Conservation (phyloP, 2,797 vertebrate genomes). For the Taenioides sp. region DNA sequence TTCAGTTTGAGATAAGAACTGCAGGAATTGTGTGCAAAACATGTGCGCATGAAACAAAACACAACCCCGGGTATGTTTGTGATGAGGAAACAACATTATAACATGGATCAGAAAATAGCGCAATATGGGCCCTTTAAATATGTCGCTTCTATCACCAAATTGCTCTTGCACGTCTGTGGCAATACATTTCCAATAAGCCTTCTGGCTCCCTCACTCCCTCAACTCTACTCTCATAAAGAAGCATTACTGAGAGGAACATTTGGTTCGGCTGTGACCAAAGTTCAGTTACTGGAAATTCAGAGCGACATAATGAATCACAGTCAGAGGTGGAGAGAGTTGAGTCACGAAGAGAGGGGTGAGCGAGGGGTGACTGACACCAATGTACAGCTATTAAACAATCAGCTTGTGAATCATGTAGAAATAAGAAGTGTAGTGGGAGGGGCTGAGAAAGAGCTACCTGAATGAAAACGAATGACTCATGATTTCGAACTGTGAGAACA, state of each 20-base stretch:
- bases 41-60: no score
- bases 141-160: no score
- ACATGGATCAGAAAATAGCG: no score
- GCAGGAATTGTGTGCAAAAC: no score
- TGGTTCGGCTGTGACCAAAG: slow-evolving; percentile 66
- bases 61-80: no score
- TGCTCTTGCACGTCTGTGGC: neutral
- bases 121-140: no score
- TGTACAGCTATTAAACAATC: neutral
- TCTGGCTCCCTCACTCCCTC: slow-evolving; percentile 38
- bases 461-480: slow-evolving; percentile 35
- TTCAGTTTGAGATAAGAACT: no score
- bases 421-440: neutral
- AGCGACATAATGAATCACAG: slow-evolving; percentile 60
- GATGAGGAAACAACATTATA: no score
- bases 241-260: slow-evolving; percentile 60
- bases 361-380: neutral
- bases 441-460: slow-evolving; percentile 10
- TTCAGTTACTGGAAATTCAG: slow-evolving; percentile 59
- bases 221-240: slow-evolving; percentile 65
- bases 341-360: slow-evolving; percentile 20
- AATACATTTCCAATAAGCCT: slow-evolving; percentile 8
- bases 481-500: slow-evolving; percentile 32
- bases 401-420: slow-evolving; percentile 14
- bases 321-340: slow-evolving; percentile 8